Base-by-base conservation (phyloP, 1,140 invertebrate species). In the Lasioglossum baleicum region DNA sequence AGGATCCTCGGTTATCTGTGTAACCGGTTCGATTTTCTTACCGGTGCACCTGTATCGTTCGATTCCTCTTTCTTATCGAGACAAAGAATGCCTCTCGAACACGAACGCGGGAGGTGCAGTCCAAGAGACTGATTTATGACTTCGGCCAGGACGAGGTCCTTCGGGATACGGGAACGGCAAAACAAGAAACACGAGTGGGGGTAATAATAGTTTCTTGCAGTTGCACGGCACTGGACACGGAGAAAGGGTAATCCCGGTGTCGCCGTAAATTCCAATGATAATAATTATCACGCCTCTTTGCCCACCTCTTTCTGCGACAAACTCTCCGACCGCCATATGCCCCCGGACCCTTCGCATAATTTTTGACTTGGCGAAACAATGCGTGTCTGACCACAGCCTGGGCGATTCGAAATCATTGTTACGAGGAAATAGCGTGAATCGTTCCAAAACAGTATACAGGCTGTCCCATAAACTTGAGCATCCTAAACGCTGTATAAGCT, bases 121-220 rank as follows among this genome's bases (percentile, higher is more conserved):
- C 20, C n/a, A 20, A 5, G 69, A 11, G 61, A 56, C 60, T 85
- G 85, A 88, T 88, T 88, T 88, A 88, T 83, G 65, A 69, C 42
- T 65, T 40, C 42, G 60, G 63, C 51, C 64, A 68, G 73, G 53
- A 77, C 69, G 72, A 51, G 76, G 73, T 78, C 80, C 80, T 80
- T 48, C 80, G 83, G 78, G 80, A 82, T 63, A 61, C 51, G 17
- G 51, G 51, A 68, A 53, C 40, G 66, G 74, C 60, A 80, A 85
- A 88, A 85, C 85, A 88, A 83, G 79, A 81, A 80, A 84, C 84
- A 81, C 81, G 79, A 77, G 79, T 69, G 40, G 56, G 86, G 86
- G 87, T 88, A 89, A 89, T 89, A 88, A 89, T 89, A 89, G 87
- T 88, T 89, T 88, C 87, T 89, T 89, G 88, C 84, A 88, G 83